Evolutionary conservation across 2,888 invertebrate genomes (phyloP).

Genomic region (Megamerina dolium): DNA sequence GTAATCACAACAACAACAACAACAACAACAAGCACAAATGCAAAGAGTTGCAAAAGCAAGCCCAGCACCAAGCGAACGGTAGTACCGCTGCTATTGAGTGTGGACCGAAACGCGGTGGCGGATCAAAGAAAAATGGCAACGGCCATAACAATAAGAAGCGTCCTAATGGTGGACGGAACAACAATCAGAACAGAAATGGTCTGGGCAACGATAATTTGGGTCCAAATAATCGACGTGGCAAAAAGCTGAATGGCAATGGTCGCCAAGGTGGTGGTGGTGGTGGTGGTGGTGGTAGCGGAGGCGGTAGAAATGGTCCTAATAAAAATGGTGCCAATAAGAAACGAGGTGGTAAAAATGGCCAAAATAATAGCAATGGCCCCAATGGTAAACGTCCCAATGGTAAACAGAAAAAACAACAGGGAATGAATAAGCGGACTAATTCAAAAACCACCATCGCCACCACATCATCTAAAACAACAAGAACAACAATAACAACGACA

Average conservation of each 20-base stretch:
- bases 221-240: constrained; percentile 23
- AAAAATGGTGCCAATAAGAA: constrained; percentile 18
- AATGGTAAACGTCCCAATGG: not conserved
- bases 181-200: constrained; percentile 2
- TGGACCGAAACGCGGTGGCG: constrained; percentile 19
- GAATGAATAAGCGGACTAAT: constrained; percentile 4
- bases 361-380: constrained; percentile 17
- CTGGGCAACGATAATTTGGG: constrained; percentile 12
- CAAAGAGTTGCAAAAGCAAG: constrained; percentile 21
- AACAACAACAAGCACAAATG: constrained; percentile 21
- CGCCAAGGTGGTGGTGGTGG: constrained; percentile 19
- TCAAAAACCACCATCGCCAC: constrained; percentile 10
- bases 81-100: constrained; percentile 11
- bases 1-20: constrained; percentile 17
- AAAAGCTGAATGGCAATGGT: constrained; percentile 27
- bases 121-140: constrained; percentile 5
- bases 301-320: constrained; percentile 22
- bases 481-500: constrained; percentile 21
- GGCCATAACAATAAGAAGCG: constrained; percentile 4
- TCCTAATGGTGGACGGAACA: constrained; percentile 3
- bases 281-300: constrained; percentile 15
- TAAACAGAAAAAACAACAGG: not conserved
- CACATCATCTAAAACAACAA: constrained; percentile 6
- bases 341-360: constrained; percentile 15
- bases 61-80: constrained; percentile 14